Conservation (phyloP, 2,888 invertebrate species). For the Lithophane ornitopus region DNA sequence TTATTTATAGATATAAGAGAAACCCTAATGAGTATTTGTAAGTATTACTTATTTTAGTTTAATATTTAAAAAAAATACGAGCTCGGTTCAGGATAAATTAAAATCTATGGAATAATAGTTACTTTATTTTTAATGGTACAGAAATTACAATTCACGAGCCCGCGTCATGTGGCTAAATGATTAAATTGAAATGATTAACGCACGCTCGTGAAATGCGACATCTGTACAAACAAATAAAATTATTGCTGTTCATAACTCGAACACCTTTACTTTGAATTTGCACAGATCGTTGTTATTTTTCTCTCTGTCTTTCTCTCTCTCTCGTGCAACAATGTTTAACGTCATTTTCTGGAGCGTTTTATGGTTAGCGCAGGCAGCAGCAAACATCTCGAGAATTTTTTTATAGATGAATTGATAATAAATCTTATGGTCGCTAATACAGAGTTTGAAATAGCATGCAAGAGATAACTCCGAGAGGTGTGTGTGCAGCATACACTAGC, state of each 20-base stretch:
- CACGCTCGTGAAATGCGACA: neutral
- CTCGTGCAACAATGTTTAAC: neutral
- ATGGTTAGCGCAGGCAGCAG: neutral
- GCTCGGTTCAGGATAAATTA: neutral
- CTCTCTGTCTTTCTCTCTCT: neutral
- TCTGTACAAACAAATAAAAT: neutral
- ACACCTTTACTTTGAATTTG: neutral
- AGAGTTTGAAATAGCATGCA: neutral
- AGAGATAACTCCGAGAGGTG: neutral
- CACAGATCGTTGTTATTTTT: neutral
- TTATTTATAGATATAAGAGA: slow-evolving; percentile 6
- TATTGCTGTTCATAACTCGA: neutral
- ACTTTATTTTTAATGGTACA: neutral
- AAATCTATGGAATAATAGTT: neutral
- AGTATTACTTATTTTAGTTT: slow-evolving; percentile 31
- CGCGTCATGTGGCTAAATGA: neutral
- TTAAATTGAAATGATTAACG: neutral
- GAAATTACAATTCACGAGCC: neutral
- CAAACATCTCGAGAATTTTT: neutral
- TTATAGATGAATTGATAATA: neutral
- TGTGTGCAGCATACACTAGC: neutral
- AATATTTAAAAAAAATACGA: neutral
- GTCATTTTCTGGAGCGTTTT: neutral
- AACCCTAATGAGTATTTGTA: slow-evolving; percentile 21
- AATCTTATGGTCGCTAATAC: neutral